phyloP scores from a whole-genome alignment of 1,140 invertebrate species.

The Orius laevigatus region DNA sequence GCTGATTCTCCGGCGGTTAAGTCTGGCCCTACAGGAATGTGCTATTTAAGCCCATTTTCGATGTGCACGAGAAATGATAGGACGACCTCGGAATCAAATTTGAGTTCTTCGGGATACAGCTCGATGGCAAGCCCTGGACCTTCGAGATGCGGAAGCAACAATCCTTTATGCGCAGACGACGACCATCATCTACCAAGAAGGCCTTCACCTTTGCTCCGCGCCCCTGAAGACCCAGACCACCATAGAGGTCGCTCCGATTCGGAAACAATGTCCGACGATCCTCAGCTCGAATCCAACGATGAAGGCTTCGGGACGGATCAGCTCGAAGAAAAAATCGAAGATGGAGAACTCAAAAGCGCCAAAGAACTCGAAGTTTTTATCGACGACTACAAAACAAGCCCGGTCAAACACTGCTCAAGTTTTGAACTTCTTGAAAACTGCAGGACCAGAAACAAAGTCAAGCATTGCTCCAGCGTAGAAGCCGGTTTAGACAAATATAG shows the following conservation, averaged over 20 bases:
- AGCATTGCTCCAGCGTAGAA: slow-evolving; percentile 19
- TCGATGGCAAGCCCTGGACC: slow-evolving; percentile 64
- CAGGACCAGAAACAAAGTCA: slow-evolving; percentile 13
- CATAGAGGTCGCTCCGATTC: slow-evolving; percentile 38
- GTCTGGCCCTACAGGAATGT: slow-evolving; percentile 33
- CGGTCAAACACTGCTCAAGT: slow-evolving; percentile 18
- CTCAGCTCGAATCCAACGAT: slow-evolving; percentile 42
- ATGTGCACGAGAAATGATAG: slow-evolving; percentile 47
- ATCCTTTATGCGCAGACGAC: slow-evolving; percentile 51
- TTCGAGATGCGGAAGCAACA: slow-evolving; percentile 53
- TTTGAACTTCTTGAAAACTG: slow-evolving; percentile 17
- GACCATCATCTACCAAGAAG: slow-evolving; percentile 28
- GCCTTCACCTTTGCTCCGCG: slow-evolving; percentile 34
- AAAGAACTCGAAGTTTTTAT: slow-evolving; percentile 46
- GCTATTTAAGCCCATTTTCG: slow-evolving; percentile 57
- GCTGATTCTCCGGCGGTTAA: slow-evolving; percentile 29
- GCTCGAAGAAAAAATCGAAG: slow-evolving; percentile 43
- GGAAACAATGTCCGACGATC: slow-evolving; percentile 48
- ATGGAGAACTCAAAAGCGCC: slow-evolving; percentile 40
- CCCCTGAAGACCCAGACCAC: slow-evolving; percentile 22
- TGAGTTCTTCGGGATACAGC: slow-evolving; percentile 66
- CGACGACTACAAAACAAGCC: slow-evolving; percentile 19
- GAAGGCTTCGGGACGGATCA: slow-evolving; percentile 31
- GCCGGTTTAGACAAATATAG: slow-evolving; percentile 18
- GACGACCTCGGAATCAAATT: slow-evolving; percentile 58